Evolutionary conservation across 2,113 vertebrate species (phyloP).

Genomic region (Myotis davidii): DNA sequence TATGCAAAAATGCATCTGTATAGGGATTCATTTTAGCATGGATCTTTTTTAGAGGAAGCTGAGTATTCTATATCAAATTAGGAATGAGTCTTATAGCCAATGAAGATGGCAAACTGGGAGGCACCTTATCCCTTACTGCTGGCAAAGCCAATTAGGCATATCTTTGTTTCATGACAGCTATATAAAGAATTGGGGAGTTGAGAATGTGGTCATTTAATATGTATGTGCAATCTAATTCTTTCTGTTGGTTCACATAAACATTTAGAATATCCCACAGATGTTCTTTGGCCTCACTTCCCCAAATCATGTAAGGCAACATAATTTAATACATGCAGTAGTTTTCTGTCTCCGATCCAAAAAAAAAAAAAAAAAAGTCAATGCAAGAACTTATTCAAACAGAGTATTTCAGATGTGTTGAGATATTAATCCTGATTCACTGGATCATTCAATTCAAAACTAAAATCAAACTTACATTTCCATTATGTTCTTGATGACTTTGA

Average conservation of each 20-base stretch:
- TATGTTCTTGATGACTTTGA: not conserved
- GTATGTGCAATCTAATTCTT: conserved; percentile 74
- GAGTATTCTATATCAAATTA: conserved; percentile 73
- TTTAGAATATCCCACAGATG: conserved; percentile 60
- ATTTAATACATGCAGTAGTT: conserved; percentile 46
- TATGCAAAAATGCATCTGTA: conserved; percentile 45
- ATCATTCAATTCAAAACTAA: conserved; percentile 51
- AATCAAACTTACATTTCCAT: conserved; percentile 26
- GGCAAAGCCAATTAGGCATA: conserved; percentile 74
- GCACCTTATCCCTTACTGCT: conserved; percentile 73
- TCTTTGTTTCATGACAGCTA: conserved; percentile 80
- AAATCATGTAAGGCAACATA: conserved; percentile 54
- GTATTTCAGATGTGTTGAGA: conserved; percentile 9
- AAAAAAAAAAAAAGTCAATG: not conserved
- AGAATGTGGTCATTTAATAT: conserved; percentile 71
- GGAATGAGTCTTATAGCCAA: conserved; percentile 68
- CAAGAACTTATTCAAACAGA: conserved; percentile 62
- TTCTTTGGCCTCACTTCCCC: conserved; percentile 46
- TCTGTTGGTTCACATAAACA: conserved; percentile 66
- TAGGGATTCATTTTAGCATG: conserved; percentile 60
- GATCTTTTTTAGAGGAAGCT: conserved; percentile 64
- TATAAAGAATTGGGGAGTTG: conserved; percentile 71
- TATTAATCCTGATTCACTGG: not conserved
- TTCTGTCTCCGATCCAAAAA: conserved; percentile 52
- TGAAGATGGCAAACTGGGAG: conserved; percentile 17